These are phyloP conservation scores for human (Homo sapiens) DNA, from an alignment of 2,113 vertebrate genomes.

Conservation along the genomic window GRCh38 chr2:149531001-149531500, in stretches of 20 bases:
- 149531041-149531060: background rate
- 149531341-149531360: background rate
- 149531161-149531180: background rate
- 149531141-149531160: background rate
- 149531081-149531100: background rate
- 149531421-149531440: fast-evolving
- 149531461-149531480: background rate
- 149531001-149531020: background rate
- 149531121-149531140: background rate
- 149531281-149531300: background rate
- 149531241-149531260: background rate
- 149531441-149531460: background rate
- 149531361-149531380: background rate
- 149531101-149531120: background rate
- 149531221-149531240: no score
- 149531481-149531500: background rate
- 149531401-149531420: background rate
- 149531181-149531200: background rate
- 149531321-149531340: background rate
- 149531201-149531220: background rate
- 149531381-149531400: background rate
- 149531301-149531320: background rate
- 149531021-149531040: background rate
- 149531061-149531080: background rate
- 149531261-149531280: background rate